Evolutionary conservation across 2,113 vertebrate genomes (phyloP).

Genomic region (Chaetodon trifascialis): DNA sequence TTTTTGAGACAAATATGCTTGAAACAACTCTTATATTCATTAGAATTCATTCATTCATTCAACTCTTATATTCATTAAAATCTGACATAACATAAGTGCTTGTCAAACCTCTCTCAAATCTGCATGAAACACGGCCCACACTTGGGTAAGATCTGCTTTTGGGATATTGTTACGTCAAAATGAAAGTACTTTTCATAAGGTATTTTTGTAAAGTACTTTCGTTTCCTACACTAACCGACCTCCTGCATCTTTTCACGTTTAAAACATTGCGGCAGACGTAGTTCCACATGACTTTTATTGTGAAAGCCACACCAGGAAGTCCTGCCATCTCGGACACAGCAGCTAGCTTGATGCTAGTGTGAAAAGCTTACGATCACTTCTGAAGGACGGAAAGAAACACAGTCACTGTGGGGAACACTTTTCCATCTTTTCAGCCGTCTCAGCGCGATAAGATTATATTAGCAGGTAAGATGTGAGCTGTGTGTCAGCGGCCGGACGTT

Average conservation of each 20-base stretch:
- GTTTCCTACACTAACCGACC: background rate
- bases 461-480: constrained; percentile 76
- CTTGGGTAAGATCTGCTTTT: background rate
- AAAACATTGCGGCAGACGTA: background rate
- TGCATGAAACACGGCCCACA: background rate
- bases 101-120: background rate
- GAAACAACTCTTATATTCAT: background rate
- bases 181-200: background rate
- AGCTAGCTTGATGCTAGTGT: constrained; percentile 66
- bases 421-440: constrained; percentile 29
- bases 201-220: constrained; percentile 1
- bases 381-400: constrained; percentile 82
- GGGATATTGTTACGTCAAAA: background rate
- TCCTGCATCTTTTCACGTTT: constrained; percentile 30
- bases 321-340: accelerated
- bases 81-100: background rate
- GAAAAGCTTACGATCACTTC: constrained; percentile 74
- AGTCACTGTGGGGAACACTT: constrained; percentile 54
- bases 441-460: constrained; percentile 4
- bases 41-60: too few species aligned
- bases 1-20: background rate
- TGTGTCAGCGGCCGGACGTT: constrained; percentile 2
- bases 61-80: background rate
- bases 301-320: constrained; percentile 56
- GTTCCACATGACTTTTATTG: constrained; percentile 39